Evolutionary conservation across 2,113 vertebrate species (phyloP), one percentile per base, ranked within the genome.

Genomic region (Chaetops frenatus): DNA sequence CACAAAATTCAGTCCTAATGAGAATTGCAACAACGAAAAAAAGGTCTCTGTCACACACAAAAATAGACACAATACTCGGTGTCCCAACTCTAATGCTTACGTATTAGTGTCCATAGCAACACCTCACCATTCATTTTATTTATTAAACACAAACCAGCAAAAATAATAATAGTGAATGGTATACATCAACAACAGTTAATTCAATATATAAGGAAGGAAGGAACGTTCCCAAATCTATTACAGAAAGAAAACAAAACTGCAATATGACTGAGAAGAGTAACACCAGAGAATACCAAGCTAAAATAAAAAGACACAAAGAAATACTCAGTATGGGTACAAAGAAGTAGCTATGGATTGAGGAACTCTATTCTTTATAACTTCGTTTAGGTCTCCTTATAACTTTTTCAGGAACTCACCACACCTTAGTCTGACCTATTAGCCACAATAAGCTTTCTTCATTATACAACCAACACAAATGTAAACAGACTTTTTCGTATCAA

Each of bases 51-150:
- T 71, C 31, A 29, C 31, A 31, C 36, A 66, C 21, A 66, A 66
- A 79, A 91, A 42, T 7, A 86, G 56, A 76, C 47, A 77, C 33
- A 91, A 53, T 31, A 38, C 28, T 64, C 22, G 6, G n/a, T 48
- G 71, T 88, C 54, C 28, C 48, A 76, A 36, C 54, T 66, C 77
- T 88, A 87, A 35, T 35, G 70, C 25, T 78, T 45, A 60, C 31
- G 57, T 67, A 71, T 72, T 71, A 78, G 83, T 74, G 83, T 3
- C 93, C 89, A 93, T 60, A 86, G 86, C 92, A 97, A 97, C 64
- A 61, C 18, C 48, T n/a, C 23, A 82, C 19, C 47, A 35, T 54
- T 88, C 12, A 31, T 90, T 92, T 88, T 77, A 81, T 66, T 83
- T 83, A 79, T 87, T 89, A 82, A 71, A 86, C 47, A 92, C 44